Evolutionary conservation across 2,113 vertebrate species (phyloP).

Genomic region (Theristicus caerulescens): DNA sequence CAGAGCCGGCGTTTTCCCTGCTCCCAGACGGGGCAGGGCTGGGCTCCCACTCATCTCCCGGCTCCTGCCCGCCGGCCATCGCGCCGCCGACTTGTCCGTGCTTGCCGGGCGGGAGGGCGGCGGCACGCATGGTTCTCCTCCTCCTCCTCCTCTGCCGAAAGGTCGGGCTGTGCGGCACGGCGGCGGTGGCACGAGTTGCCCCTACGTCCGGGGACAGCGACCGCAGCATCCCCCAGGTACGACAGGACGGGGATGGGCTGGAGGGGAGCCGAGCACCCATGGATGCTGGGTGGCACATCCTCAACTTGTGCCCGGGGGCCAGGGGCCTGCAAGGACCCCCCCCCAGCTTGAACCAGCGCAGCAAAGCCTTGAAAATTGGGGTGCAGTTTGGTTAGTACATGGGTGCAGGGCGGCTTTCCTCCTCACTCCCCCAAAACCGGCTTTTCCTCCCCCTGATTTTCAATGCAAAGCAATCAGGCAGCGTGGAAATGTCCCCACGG

Average conservation of each 20-base stretch:
- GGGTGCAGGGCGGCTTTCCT: background rate
- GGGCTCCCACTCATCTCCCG: conserved; percentile 28
- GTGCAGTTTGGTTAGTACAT: background rate
- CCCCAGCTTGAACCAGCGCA: rapidly evolving
- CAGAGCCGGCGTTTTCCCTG: background rate
- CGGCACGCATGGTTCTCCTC: background rate
- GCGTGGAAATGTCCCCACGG: background rate
- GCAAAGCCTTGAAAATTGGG: background rate
- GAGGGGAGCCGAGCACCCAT: rapidly evolving
- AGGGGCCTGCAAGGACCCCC: background rate
- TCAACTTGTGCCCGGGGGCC: rapidly evolving
- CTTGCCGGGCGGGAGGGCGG: conserved; percentile 10
- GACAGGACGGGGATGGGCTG: background rate
- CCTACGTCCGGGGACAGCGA: background rate
- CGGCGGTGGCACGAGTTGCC: background rate
- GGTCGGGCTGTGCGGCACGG: background rate
- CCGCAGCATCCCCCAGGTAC: background rate
- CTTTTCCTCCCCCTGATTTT: background rate
- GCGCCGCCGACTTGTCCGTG: background rate
- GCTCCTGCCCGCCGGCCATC: conserved; percentile 20
- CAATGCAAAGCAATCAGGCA: rapidly evolving
- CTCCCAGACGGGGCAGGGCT: conserved; percentile 39
- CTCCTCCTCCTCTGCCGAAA: background rate
- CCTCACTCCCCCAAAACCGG: background rate
- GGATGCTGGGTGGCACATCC: background rate